These are phyloP conservation scores for Chionis minor DNA, from an alignment of 2,113 vertebrate species.

Conservation along the genomic window DNA sequence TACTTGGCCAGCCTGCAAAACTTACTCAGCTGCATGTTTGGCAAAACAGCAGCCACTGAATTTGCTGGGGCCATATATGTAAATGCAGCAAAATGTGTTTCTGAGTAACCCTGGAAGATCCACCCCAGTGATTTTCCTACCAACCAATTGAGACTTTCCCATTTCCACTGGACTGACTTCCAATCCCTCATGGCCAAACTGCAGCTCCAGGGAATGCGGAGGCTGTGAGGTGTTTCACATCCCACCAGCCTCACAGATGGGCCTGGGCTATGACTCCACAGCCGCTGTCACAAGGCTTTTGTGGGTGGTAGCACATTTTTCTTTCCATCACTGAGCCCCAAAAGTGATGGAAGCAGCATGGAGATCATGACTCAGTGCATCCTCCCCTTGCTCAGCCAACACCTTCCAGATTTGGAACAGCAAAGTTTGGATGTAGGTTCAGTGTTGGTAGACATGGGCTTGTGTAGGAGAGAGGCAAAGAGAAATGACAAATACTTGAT, in stretches of 20 bases:
- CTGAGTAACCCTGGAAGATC: background rate
- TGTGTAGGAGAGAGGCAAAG: constrained; percentile 24
- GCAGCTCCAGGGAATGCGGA: background rate
- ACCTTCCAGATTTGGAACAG: constrained; percentile 55
- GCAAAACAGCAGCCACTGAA: background rate
- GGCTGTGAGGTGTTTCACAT: background rate
- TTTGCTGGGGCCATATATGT: background rate
- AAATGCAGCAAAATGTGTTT: too few species aligned
- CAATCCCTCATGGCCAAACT: background rate
- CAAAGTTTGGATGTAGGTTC: background rate
- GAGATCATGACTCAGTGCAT: constrained; percentile 5
- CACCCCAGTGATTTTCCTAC: background rate
- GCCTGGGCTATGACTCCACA: background rate
- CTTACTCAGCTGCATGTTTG: background rate
- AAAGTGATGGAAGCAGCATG: background rate
- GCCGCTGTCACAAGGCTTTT: background rate
- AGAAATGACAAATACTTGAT: background rate
- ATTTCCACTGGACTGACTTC: background rate
- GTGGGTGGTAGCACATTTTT: constrained; percentile 24
- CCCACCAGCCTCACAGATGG: background rate
- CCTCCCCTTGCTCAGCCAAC: constrained; percentile 32
- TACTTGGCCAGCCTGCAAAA: background rate
- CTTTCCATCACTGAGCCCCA: background rate
- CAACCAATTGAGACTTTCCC: background rate
- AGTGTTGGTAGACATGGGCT: background rate